phyloP scores from a whole-genome alignment of 92 coral and sea anemone species.

The Blastomussa wellsi region DNA sequence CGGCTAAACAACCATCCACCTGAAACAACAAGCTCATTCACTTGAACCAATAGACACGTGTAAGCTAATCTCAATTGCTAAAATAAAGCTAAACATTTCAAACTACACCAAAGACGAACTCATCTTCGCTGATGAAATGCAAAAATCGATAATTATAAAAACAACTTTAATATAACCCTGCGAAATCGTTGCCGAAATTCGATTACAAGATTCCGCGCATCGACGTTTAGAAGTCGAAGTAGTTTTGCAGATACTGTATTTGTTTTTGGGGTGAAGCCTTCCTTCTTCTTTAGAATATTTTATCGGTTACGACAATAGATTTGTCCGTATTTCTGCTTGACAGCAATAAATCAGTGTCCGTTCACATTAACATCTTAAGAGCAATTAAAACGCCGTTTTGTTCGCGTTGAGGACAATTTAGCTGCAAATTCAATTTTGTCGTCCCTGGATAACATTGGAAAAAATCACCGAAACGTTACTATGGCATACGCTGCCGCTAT shows the following conservation, averaged over 20 bases:
- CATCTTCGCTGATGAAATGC: too few species aligned
- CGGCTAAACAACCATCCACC: neutral
- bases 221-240: neutral
- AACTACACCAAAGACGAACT: neutral
- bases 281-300: neutral
- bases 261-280: neutral
- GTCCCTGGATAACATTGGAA: neutral
- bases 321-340: constrained; percentile 4
- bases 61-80: neutral
- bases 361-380: neutral
- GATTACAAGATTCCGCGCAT: too few species aligned
- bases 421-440: neutral
- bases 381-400: neutral
- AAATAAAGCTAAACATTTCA: neutral
- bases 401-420: neutral
- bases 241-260: neutral
- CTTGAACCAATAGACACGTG: neutral
- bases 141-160: too few species aligned
- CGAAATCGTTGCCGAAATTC: too few species aligned
- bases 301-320: neutral
- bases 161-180: too few species aligned
- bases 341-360: neutral
- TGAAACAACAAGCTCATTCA: neutral
- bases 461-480: neutral
- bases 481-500: neutral